Conservation (phyloP, 2,113 vertebrate genomes). For the Daubentonia madagascariensis region DNA sequence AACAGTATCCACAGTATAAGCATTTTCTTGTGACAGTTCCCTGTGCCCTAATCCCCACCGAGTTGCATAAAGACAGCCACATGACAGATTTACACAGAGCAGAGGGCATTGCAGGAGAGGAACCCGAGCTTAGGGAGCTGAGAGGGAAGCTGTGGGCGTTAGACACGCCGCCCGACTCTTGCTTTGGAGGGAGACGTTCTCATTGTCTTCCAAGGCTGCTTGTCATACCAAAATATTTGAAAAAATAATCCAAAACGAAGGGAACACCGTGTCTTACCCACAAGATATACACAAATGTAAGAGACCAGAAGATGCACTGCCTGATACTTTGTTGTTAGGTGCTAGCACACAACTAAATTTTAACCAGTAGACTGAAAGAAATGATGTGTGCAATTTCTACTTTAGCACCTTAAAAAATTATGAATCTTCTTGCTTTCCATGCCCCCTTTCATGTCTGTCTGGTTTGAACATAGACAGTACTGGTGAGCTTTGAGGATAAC, state of each 20-base stretch:
- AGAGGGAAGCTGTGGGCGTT: no score
- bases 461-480: neutral
- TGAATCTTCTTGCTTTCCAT: neutral
- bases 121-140: neutral
- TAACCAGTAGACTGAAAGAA: neutral
- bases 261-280: neutral
- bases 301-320: fast-evolving
- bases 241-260: neutral
- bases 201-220: neutral
- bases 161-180: neutral
- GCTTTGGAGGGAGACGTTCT: neutral
- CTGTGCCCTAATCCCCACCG: neutral
- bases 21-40: neutral
- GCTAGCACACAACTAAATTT: neutral
- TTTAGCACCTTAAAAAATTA: neutral
- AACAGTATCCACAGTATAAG: neutral
- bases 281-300: no score
- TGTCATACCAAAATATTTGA: neutral
- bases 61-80: no score
- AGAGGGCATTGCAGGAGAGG: neutral
- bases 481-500: neutral
- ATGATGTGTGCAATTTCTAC: neutral
- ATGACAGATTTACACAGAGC: neutral
- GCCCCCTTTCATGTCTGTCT: neutral
- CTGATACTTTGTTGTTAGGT: neutral